A percentile compares a stretch with the other conserved stretches of the same genome.
These are phyloP conservation scores for Drosophila bunnanda DNA, from an alignment of 2,888 invertebrate genomes.

Conservation along the genomic window DNA sequence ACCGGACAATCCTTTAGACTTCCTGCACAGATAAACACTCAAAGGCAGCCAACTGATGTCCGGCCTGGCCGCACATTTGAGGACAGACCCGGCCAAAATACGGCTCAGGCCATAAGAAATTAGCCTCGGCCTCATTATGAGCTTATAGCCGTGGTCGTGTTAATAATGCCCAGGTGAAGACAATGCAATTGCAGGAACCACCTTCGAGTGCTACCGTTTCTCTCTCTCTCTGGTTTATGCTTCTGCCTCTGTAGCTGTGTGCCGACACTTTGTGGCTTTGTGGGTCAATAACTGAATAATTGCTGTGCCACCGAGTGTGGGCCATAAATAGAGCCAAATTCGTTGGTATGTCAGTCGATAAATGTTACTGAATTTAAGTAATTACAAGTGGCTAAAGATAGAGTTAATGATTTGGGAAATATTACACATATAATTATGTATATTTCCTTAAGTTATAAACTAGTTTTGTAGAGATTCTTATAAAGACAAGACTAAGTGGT, in stretches of 20 bases:
- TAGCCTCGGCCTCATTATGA: slow-evolving; percentile 71
- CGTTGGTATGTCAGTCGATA: slow-evolving; percentile 5
- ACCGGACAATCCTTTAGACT: background rate
- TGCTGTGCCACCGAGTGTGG: slow-evolving; percentile 48
- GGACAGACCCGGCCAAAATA: slow-evolving; percentile 16
- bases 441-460: too few species aligned
- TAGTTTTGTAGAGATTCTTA: too few species aligned
- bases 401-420: too few species aligned
- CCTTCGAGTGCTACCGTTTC: background rate
- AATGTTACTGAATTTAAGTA: background rate
- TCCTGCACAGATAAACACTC: slow-evolving; percentile 28
- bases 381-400: background rate
- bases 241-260: slow-evolving; percentile 12
- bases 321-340: slow-evolving; percentile 43
- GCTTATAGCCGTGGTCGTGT: slow-evolving; percentile 71
- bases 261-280: slow-evolving; percentile 71
- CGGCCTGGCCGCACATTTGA: slow-evolving; percentile 54
- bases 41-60: background rate
- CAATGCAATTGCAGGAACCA: slow-evolving; percentile 36
- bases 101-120: slow-evolving; percentile 41
- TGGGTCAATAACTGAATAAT: slow-evolving; percentile 76
- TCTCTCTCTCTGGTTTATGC: background rate
- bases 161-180: slow-evolving; percentile 80
- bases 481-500: background rate
- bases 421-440: too few species aligned